Conservation (phyloP, 2,113 vertebrate genomes). For the Terrapene triunguis region DNA sequence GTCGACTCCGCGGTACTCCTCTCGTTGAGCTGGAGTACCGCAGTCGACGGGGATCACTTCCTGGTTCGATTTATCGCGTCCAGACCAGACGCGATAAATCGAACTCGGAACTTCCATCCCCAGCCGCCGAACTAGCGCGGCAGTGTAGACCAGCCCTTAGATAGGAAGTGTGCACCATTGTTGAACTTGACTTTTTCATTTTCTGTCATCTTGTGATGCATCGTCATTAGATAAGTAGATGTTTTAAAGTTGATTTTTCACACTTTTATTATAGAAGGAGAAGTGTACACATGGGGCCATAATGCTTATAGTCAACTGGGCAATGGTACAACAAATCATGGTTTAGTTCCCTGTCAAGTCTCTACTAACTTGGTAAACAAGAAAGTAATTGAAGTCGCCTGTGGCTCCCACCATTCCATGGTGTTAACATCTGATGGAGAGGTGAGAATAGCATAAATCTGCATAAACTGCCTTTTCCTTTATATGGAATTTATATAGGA, state of each 20-base stretch:
- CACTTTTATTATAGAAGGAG: conserved; percentile 87
- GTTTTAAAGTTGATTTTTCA: conserved; percentile 21
- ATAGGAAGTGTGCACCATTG: background rate
- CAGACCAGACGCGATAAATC: too few relatives aligned
- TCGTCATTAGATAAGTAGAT: background rate
- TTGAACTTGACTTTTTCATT: background rate
- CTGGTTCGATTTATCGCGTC: too few relatives aligned
- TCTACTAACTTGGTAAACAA: conserved; percentile 96
- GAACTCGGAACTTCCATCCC: too few relatives aligned
- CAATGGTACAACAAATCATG: conserved; percentile 94
- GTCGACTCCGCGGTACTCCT: too few relatives aligned
- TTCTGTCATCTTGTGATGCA: background rate
- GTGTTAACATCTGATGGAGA: conserved; percentile 94
- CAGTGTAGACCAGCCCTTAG: too few relatives aligned
- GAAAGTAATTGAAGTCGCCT: conserved; percentile 93
- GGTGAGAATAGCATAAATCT: conserved; percentile 79
- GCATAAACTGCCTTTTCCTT: background rate
- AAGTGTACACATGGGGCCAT: conserved; percentile 97
- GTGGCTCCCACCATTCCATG: conserved; percentile 97
- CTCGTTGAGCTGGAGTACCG: too few relatives aligned
- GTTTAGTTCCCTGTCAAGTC: conserved; percentile 90
- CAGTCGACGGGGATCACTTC: too few relatives aligned
- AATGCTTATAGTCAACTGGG: conserved; percentile 97
- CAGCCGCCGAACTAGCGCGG: too few relatives aligned
- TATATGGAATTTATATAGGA: accelerated